Evolutionary conservation across 2,888 invertebrate species (phyloP), one percentile per base, ranked within the genome.

Genomic region (Chrysina gloriosa): DNA sequence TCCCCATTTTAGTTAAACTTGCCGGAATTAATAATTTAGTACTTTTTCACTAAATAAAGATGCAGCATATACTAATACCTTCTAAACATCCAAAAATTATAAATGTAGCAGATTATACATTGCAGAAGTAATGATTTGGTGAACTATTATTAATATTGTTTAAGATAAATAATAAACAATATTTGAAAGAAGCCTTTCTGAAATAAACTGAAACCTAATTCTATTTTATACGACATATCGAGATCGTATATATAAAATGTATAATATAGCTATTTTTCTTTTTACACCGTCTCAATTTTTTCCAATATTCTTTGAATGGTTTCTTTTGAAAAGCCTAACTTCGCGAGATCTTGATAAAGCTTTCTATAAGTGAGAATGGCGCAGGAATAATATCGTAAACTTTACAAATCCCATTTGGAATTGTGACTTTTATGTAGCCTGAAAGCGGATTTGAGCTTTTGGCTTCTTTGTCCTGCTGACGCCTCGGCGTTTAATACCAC

Each of bases 331-430:
- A 78, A 77, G 75, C 76, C 78, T 76, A 80, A 80, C 78, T 79
- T 78, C 63, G 77, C 76, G 77, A 78, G 77, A 81, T 82, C 82
- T 80, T 80, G 80, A 82, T 81, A 80, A 79, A 77, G 78, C 79
- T 76, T 80, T 81, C 80, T 81, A 81, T 81, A 82, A 83, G 81
- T 80, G 81, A 81, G 82, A 83, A 82, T 80, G 79, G 82, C 82
- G 79, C 79, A 77, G 78, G 83, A 83, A 83, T 83, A 83, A 83
- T 83, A 83, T 83, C 84, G 83, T 84, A 83, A 84, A 84, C 81
- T 83, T 83, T 81, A 81, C 82, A 83, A 84, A 84, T 83, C 83
- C 83, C 82, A 82, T 82, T 82, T 80, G 80, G 83, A 83, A 84
- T 83, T 83, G 83, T 83, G 83, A 84, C 83, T 83, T 83, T 83